Percentiles rank a stretch among this genome's conserved stretches.
These are phyloP conservation scores for Tetragnatha montana DNA, from an alignment of 2,888 invertebrate genomes.

Conservation along the genomic window DNA sequence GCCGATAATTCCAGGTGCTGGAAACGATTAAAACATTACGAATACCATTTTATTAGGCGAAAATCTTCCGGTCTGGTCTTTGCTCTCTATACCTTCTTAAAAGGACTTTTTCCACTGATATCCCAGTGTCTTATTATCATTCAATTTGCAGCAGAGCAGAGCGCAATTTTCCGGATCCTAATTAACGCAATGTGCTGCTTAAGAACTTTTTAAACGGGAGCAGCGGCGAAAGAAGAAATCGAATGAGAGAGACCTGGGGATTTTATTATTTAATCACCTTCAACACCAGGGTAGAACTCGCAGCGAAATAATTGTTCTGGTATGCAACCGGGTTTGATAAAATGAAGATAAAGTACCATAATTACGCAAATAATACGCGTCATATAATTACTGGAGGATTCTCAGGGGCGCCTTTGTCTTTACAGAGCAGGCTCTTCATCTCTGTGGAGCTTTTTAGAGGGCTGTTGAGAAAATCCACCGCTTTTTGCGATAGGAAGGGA, in stretches of 20 bases:
- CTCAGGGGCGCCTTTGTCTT: slow-evolving; percentile 46
- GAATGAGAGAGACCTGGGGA: slow-evolving; percentile 17
- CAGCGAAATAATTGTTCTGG: slow-evolving; percentile 45
- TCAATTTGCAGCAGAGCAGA: slow-evolving; percentile 8
- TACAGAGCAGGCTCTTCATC: slow-evolving; percentile 28
- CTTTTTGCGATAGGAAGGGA: not conserved
- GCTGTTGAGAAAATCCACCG: not conserved
- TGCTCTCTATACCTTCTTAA: not conserved
- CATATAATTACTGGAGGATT: slow-evolving; percentile 60
- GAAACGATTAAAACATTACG: not conserved
- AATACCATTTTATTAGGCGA: not conserved
- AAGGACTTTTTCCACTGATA: not conserved
- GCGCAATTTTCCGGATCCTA: slow-evolving; percentile 24
- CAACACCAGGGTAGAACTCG: slow-evolving; percentile 19
- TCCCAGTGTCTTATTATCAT: not conserved
- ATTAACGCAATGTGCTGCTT: slow-evolving; percentile 35
- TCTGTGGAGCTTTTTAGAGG: slow-evolving; percentile 34
- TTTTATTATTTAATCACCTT: slow-evolving; percentile 64
- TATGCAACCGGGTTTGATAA: slow-evolving; percentile 43
- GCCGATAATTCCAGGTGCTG: not conserved
- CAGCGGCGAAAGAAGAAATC: slow-evolving; percentile 38
- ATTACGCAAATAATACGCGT: slow-evolving; percentile 65
- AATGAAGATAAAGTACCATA: slow-evolving; percentile 63
- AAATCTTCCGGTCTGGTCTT: not conserved
- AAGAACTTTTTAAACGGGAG: slow-evolving; percentile 28